Conservation (phyloP, 30 jellyfish, hydroid and myxozoan species). For the Aurelia aurita region DNA sequence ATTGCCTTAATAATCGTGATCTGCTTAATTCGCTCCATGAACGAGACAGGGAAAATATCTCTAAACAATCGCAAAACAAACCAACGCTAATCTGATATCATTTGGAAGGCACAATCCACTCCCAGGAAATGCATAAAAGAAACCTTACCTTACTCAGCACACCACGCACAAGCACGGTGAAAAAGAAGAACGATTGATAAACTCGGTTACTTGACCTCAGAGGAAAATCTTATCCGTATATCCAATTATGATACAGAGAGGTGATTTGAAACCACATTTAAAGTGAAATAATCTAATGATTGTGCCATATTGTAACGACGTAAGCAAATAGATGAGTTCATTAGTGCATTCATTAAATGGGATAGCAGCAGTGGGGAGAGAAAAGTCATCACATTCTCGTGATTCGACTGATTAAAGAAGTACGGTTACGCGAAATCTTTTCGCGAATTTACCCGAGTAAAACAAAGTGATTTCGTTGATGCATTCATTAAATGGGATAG, state of each 20-base stretch:
- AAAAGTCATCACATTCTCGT: too few relatives aligned
- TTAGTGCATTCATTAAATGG: not conserved
- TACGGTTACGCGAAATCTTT: too few relatives aligned
- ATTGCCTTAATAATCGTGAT: too few relatives aligned
- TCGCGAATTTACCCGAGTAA: too few relatives aligned
- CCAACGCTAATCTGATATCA: too few relatives aligned
- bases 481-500: too few relatives aligned
- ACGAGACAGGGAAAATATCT: too few relatives aligned
- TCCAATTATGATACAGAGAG: conserved; percentile 44
- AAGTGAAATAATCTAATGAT: conserved; percentile 37
- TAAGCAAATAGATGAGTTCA: conserved; percentile 18
- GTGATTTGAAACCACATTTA: conserved; percentile 27
- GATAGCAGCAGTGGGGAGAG: too few relatives aligned
- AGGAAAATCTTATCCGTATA: conserved; percentile 26
- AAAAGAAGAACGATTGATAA: conserved; percentile 14
- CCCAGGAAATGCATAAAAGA: conserved; percentile 4
- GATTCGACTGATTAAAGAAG: too few relatives aligned
- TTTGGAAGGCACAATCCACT: not conserved
- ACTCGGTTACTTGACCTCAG: conserved; percentile 42
- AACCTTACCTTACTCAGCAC: not conserved
- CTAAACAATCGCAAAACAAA: too few relatives aligned
- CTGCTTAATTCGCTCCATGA: too few relatives aligned
- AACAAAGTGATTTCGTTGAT: too few relatives aligned
- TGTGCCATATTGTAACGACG: conserved; percentile 27
- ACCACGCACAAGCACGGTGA: conserved; percentile 15